Percentiles rank a stretch among this genome's conserved stretches.
These are phyloP conservation scores for Scomber japonicus DNA, from an alignment of 2,113 vertebrate genomes.

Conservation along the genomic window DNA sequence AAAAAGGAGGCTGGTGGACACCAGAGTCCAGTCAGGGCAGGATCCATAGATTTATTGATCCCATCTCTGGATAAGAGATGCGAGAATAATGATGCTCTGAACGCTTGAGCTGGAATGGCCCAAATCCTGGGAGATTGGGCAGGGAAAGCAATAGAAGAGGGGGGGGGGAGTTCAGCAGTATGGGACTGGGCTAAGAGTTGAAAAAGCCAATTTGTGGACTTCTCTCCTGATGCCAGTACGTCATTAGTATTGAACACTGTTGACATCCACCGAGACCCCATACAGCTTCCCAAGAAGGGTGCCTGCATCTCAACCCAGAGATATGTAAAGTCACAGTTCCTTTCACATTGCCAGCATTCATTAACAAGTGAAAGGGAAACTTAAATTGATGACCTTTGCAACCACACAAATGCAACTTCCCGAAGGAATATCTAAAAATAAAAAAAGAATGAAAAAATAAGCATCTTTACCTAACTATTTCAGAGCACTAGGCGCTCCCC, in stretches of 20 bases:
- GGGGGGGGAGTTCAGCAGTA: conserved; percentile 10
- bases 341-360: conserved; percentile 24
- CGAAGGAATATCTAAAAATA: conserved; percentile 68
- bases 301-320: conserved; percentile 25
- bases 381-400: conserved; percentile 72
- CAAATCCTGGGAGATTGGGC: conserved; percentile 44
- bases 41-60: conserved; percentile 84
- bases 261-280: conserved; percentile 22
- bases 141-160: conserved; percentile 19
- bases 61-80: conserved; percentile 76
- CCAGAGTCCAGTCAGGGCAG: conserved; percentile 65
- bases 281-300: conserved; percentile 7
- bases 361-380: conserved; percentile 59
- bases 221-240: conserved; percentile 38
- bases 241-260: conserved; percentile 60
- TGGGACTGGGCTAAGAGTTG: conserved; percentile 19
- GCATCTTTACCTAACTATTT: conserved; percentile 74
- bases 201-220: conserved; percentile 64
- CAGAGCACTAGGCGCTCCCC: conserved; percentile 68
- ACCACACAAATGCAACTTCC: conserved; percentile 64
- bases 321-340: conserved; percentile 16
- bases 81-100: conserved; percentile 78
- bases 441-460: conserved; percentile 62
- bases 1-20: conserved; percentile 71
- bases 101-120: conserved; percentile 48